phyloP scores from a whole-genome alignment of 2,888 invertebrate species.

The Alloplasta piceator region DNA sequence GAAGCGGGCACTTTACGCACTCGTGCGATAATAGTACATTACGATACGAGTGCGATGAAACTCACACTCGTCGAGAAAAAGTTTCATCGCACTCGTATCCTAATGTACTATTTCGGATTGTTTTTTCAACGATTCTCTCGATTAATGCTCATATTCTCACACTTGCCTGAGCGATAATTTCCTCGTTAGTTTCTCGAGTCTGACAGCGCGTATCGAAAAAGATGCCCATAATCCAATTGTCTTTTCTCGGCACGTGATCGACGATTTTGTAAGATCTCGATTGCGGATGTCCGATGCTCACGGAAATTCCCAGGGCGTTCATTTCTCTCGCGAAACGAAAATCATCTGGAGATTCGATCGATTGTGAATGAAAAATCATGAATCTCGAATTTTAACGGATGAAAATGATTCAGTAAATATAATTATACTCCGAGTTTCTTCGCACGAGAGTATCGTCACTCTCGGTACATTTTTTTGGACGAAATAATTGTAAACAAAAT shows the following conservation, averaged over 20 bases:
- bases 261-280: conserved; percentile 60
- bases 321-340: conserved; percentile 69
- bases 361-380: conserved; percentile 41
- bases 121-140: neutral
- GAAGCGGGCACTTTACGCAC: too few species aligned
- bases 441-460: conserved; percentile 55
- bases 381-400: neutral
- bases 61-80: too few species aligned
- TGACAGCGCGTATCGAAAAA: conserved; percentile 73
- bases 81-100: too few species aligned
- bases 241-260: conserved; percentile 65
- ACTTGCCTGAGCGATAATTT: conserved; percentile 47
- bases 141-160: neutral
- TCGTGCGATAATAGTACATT: too few species aligned
- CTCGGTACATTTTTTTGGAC: conserved; percentile 38
- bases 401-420: neutral
- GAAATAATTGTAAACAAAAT: conserved; percentile 54
- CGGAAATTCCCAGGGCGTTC: conserved; percentile 70
- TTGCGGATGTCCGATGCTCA: conserved; percentile 66
- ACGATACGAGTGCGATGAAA: too few species aligned
- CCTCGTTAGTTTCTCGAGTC: conserved; percentile 50
- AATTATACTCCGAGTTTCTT: conserved; percentile 30
- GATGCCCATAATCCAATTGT: conserved; percentile 69
- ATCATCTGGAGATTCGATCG: conserved; percentile 62
- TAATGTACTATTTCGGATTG: too few species aligned